phyloP scores from a whole-genome alignment of 2,113 vertebrate genomes.

The mouse (Mus musculus) region DNA sequence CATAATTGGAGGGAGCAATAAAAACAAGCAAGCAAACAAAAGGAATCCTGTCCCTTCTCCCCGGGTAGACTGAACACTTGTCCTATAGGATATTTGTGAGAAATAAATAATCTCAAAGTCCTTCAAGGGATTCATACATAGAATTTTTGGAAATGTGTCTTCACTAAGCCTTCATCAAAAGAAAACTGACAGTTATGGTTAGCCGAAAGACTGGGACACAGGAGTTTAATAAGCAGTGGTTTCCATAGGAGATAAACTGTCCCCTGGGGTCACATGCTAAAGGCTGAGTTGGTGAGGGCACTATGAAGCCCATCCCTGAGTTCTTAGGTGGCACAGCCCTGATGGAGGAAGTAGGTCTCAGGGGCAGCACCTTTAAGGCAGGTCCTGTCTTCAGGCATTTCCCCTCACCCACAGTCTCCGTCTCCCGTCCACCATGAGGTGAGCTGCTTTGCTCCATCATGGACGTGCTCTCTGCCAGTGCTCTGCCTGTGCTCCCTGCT shows the following conservation, averaged over 20 bases:
- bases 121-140: neutral
- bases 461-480: too few species aligned
- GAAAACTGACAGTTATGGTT: neutral
- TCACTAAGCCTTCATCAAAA: neutral
- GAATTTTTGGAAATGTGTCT: neutral
- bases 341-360: neutral
- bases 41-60: neutral
- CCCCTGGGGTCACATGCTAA: neutral
- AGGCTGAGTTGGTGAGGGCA: too few species aligned
- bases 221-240: neutral
- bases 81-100: neutral
- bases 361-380: neutral
- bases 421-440: too few species aligned
- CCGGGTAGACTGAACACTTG: neutral
- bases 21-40: constrained; percentile 21
- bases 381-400: neutral
- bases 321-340: neutral
- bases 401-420: neutral
- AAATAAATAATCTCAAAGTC: constrained; percentile 18
- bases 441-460: neutral
- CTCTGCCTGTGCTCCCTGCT: too few species aligned
- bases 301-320: neutral
- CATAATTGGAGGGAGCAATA: neutral
- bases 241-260: neutral
- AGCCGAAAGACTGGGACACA: neutral